Percentiles rank a stretch among this genome's conserved stretches.
Evolutionary conservation across 2,888 invertebrate genomes (phyloP).

Genomic region (Arrhopalites spinosus): DNA sequence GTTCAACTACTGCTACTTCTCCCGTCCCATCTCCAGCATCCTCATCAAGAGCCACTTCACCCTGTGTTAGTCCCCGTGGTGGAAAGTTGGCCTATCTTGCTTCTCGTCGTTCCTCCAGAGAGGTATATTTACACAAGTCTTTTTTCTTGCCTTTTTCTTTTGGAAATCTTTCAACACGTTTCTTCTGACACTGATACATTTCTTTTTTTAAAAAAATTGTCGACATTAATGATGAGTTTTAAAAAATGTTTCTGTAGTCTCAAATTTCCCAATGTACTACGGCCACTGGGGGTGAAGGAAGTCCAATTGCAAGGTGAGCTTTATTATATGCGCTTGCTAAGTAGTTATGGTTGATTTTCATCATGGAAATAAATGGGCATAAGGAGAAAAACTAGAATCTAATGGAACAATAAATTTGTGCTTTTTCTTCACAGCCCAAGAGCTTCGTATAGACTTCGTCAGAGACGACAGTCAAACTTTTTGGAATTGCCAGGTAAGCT

Average conservation of each 20-base stretch:
- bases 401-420: too few species aligned
- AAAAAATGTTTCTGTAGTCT: not conserved
- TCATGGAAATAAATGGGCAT: too few species aligned
- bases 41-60: slow-evolving; percentile 38
- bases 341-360: too few species aligned
- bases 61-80: slow-evolving; percentile 30
- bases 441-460: slow-evolving; percentile 67
- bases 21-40: slow-evolving; percentile 36
- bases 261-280: not conserved
- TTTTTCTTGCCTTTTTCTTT: not conserved
- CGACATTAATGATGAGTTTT: too few species aligned
- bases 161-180: not conserved
- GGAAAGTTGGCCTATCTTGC: slow-evolving; percentile 72
- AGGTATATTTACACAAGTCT: slow-evolving; percentile 56
- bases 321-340: too few species aligned
- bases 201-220: not conserved
- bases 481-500: slow-evolving; percentile 79
- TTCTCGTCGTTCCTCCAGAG: slow-evolving; percentile 83
- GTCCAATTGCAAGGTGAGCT: slow-evolving; percentile 10
- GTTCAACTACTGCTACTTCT: slow-evolving; percentile 36
- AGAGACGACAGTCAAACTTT: slow-evolving; percentile 83
- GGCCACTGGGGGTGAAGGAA: slow-evolving; percentile 5
- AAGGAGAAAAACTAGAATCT: too few species aligned
- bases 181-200: not conserved
- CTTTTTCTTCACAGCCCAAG: slow-evolving; percentile 42